A percentile compares a stretch with the other conserved stretches of the same genome.
phyloP scores from a whole-genome alignment of 2,888 invertebrate genomes.

The Eledone cirrhosa region DNA sequence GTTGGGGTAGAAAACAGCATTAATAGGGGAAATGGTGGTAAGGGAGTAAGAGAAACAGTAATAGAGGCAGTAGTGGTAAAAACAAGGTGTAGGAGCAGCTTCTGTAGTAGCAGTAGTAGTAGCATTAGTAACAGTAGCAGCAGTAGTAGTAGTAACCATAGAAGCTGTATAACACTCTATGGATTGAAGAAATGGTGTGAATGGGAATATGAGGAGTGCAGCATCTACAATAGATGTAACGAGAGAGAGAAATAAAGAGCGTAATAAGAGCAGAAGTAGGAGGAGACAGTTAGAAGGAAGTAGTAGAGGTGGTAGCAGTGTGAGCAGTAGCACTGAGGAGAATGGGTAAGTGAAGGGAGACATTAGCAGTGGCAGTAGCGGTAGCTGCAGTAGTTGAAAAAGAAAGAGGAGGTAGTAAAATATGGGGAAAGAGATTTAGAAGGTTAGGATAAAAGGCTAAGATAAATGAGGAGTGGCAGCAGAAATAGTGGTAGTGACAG shows the following conservation, averaged over 20 bases:
- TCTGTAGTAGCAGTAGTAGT: conserved; percentile 5
- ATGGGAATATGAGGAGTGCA: conserved; percentile 30
- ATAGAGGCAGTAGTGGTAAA: not conserved
- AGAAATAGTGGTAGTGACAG: not conserved
- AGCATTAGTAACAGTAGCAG: conserved; percentile 27
- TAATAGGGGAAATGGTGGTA: not conserved
- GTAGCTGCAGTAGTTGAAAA: not conserved
- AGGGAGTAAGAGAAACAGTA: not conserved
- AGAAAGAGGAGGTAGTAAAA: not conserved
- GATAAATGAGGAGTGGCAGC: not conserved
- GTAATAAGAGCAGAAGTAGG: not conserved
- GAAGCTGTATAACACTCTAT: too few species aligned
- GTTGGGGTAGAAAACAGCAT: not conserved
- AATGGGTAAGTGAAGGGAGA: not conserved
- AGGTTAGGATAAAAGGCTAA: not conserved
- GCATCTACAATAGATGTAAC: not conserved
- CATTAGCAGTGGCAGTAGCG: too few species aligned
- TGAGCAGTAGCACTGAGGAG: not conserved
- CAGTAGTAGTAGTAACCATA: not conserved
- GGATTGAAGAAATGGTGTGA: conserved; percentile 25
- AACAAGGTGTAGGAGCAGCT: not conserved
- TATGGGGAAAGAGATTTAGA: conserved; percentile 11
- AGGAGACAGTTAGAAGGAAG: not conserved
- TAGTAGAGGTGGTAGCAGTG: not conserved
- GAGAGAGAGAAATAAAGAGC: conserved; percentile 24